phyloP scores from a whole-genome alignment of 2,888 invertebrate species.

The Eremobia ochroleuca region DNA sequence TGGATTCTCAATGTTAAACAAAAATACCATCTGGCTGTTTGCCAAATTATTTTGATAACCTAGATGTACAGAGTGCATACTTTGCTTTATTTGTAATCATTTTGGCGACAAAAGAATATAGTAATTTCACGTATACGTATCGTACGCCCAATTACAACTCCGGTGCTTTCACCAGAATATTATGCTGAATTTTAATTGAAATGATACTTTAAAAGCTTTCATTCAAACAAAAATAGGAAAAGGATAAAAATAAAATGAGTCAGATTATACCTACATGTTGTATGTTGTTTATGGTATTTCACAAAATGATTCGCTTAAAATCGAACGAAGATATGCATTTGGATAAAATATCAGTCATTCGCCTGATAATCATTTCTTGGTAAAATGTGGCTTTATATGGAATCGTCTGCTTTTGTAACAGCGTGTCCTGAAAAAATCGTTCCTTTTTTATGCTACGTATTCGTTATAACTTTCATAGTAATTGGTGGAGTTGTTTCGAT shows the following conservation, averaged over 20 bases:
- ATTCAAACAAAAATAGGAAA: background rate
- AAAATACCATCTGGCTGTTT: constrained; percentile 53
- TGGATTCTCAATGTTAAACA: constrained; percentile 32
- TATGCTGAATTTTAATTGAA: background rate
- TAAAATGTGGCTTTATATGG: constrained; percentile 1
- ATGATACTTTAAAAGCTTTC: constrained; percentile 7
- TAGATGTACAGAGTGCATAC: constrained; percentile 41
- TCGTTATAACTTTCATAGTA: constrained; percentile 1
- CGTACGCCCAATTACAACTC: constrained; percentile 1
- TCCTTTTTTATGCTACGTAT: background rate
- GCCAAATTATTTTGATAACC: constrained; percentile 62
- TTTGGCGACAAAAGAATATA: constrained; percentile 8
- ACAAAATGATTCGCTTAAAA: background rate
- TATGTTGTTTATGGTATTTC: background rate
- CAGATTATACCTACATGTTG: background rate
- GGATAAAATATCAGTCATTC: background rate
- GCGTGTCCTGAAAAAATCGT: background rate
- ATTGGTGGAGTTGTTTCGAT: background rate
- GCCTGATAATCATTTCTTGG: constrained; percentile 1
- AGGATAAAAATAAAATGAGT: background rate
- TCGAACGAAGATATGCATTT: background rate
- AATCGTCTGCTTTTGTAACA: constrained; percentile 3
- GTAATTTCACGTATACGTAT: constrained; percentile 23
- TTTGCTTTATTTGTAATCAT: constrained; percentile 37
- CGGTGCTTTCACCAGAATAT: background rate